Conservation (phyloP, 2,888 invertebrate genomes). For the Hoplodrina blanda region DNA sequence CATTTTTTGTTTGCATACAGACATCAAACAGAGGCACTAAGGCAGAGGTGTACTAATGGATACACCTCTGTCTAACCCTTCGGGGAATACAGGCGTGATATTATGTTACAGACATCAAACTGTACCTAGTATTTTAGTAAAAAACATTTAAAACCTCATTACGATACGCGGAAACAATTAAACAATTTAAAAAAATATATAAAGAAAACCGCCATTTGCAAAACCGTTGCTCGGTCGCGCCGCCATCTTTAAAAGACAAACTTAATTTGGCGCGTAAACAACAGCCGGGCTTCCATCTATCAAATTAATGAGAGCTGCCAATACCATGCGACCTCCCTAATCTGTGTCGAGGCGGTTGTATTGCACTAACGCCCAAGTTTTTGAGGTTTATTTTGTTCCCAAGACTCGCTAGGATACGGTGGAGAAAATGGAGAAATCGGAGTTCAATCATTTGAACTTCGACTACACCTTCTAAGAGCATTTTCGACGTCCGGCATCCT, state of each 20-base stretch:
- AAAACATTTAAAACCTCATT: no score
- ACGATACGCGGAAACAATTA: no score
- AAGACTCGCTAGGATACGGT: not conserved
- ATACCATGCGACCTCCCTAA: slow-evolving; percentile 66
- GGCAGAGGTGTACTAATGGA: no score
- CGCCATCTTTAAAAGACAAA: slow-evolving; percentile 63
- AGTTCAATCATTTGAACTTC: no score
- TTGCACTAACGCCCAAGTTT: slow-evolving; percentile 36
- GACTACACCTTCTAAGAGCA: no score
- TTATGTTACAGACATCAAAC: no score
- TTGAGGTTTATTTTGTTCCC: slow-evolving; percentile 30
- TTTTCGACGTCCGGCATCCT: no score
- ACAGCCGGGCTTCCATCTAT: slow-evolving; percentile 66
- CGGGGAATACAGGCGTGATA: no score
- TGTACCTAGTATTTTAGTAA: no score
- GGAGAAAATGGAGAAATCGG: slow-evolving; percentile 15
- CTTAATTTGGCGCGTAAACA: slow-evolving; percentile 65
- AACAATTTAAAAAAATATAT: not conserved
- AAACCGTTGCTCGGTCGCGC: slow-evolving; percentile 38
- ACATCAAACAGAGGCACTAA: no score
- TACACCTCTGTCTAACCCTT: no score
- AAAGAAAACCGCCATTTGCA: slow-evolving; percentile 38
- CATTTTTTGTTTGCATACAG: no score
- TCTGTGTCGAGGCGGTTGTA: slow-evolving; percentile 26
- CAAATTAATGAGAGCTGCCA: slow-evolving; percentile 73